These are phyloP conservation scores for Muricea muricata DNA, from an alignment of 92 coral and sea anemone genomes.

Conservation along the genomic window DNA sequence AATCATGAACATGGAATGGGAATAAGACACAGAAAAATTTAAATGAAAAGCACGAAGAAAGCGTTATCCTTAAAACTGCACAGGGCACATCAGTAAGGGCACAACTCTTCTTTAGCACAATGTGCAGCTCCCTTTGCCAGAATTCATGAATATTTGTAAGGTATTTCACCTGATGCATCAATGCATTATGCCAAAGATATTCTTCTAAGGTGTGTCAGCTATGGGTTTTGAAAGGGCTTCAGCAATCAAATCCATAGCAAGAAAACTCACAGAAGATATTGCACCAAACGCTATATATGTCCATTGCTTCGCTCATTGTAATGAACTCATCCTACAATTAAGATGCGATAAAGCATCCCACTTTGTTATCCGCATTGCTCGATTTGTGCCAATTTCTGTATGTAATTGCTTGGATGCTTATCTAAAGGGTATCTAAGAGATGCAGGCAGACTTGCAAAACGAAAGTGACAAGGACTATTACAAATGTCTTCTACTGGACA, in stretches of 20 bases:
- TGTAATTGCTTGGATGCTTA: background rate
- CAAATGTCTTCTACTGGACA: background rate
- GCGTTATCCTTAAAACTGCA: no score
- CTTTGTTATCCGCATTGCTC: background rate
- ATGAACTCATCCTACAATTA: background rate
- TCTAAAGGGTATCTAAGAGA: background rate
- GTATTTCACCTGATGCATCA: background rate
- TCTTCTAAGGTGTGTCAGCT: background rate
- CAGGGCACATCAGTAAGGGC: no score
- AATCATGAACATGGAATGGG: no score
- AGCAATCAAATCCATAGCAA: background rate
- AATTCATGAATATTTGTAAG: no score
- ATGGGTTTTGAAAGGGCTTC: background rate
- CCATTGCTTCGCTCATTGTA: background rate
- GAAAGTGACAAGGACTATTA: background rate
- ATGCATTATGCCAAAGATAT: background rate
- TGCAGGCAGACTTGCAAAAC: background rate
- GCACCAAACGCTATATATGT: background rate
- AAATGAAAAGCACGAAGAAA: no score
- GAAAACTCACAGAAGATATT: background rate
- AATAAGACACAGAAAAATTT: no score
- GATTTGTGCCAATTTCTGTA: background rate
- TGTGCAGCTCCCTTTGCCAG: no score
- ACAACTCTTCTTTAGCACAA: no score
- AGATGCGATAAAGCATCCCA: background rate